Base-by-base conservation (phyloP, 2,797 vertebrate species). In the Sciaenops ocellatus region DNA sequence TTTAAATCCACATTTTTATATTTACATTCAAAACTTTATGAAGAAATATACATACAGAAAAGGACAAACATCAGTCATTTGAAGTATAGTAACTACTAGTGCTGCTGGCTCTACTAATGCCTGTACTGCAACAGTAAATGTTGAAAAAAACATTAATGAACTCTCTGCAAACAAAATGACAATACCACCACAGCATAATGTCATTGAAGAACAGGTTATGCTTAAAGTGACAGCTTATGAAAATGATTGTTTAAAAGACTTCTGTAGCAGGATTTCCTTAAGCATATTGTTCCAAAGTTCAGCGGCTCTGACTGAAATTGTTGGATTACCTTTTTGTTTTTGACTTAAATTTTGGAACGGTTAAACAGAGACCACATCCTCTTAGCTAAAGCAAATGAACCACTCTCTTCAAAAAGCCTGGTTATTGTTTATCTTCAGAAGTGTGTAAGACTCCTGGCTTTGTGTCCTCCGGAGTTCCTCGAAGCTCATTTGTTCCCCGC, bases 401-500 rank as follows among this genome's bases (percentile, higher is more conserved):
- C 54, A 22, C 74, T 80, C 55, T 80, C 83, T 78, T 84, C 28
- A 73, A 73, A 82, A 79, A 46, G 52, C 44, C 5, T 0, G 0
- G 22, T 69, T 60, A 76, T 76, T 88, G 86, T 87, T 88, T 82
- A 41, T 76, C 85, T 75, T 64, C 67, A 78, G 64, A 52, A 55
- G 79, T 51, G 41, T 86, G 72, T 55, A 69, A 85, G 60, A 79
- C 87, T 88, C 52, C 50, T 24, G 47, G 55, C 87, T 85, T 83
- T 66, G 76, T 81, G 48, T 66, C 54, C 62, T 26, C 44, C 17
- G 2, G 51, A 74, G 77, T 82, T 87, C 82, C 75, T 88, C n/a
- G 26, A 82, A 83, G 76, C 86, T 77, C 51, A 72, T 76, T 86
- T 87, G 85, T 83, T 88, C 83, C 70, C 83, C 4, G 13, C 47